A percentile compares a stretch with the other conserved stretches of the same genome.
Conservation (phyloP, 1,140 invertebrate genomes). For the Scaptomyza hsui region DNA sequence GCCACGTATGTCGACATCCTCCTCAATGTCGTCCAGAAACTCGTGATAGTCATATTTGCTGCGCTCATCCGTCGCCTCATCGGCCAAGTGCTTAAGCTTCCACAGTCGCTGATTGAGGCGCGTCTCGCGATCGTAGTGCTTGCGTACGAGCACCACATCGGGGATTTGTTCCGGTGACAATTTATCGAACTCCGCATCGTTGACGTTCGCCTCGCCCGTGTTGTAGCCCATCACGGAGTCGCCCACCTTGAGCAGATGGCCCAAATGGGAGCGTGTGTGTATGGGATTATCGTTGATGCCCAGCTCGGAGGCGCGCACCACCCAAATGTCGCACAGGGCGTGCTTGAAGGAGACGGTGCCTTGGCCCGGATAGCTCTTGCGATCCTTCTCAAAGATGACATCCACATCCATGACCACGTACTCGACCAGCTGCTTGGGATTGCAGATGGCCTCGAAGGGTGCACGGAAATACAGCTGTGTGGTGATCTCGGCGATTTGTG, state of each 20-base stretch:
- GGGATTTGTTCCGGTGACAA: slow-evolving; percentile 90
- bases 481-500: slow-evolving; percentile 95
- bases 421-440: slow-evolving; percentile 95
- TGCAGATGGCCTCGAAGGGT: slow-evolving; percentile 94
- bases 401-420: slow-evolving; percentile 98
- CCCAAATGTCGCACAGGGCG: slow-evolving; percentile 96
- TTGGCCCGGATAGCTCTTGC: slow-evolving; percentile 92
- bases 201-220: slow-evolving; percentile 94
- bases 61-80: slow-evolving; percentile 87
- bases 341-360: slow-evolving; percentile 94
- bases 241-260: slow-evolving; percentile 95
- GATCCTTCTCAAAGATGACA: slow-evolving; percentile 90
- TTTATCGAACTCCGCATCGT: slow-evolving; percentile 94
- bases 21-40: slow-evolving; percentile 98
- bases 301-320: slow-evolving; percentile 94
- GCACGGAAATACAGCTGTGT: slow-evolving; percentile 92
- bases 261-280: slow-evolving; percentile 96
- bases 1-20: slow-evolving; percentile 94
- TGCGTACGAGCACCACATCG: slow-evolving; percentile 97
- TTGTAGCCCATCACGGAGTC: slow-evolving; percentile 97
- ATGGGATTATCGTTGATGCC: slow-evolving; percentile 93
- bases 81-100: slow-evolving; percentile 95
- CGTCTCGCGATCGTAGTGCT: slow-evolving; percentile 90
- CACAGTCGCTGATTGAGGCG: slow-evolving; percentile 92
- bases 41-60: slow-evolving; percentile 94